These are phyloP conservation scores for Bungarus multicinctus DNA, from an alignment of 2,113 vertebrate genomes.

Conservation along the genomic window DNA sequence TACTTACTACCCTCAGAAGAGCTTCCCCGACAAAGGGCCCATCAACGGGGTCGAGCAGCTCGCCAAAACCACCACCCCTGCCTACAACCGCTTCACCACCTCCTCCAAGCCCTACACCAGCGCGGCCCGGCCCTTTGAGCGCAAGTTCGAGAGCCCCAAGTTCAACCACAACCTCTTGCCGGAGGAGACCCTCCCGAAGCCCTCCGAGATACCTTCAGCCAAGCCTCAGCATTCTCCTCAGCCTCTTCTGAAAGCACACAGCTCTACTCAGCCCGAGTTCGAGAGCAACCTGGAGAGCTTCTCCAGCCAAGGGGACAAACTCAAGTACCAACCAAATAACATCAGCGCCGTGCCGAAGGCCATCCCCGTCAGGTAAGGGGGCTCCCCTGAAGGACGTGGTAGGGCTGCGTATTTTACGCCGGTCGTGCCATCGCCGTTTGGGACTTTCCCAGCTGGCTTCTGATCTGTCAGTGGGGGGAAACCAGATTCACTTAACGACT, in stretches of 20 bases:
- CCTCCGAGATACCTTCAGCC: constrained; percentile 69
- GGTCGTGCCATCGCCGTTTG: neutral
- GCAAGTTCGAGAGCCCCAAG: constrained; percentile 98
- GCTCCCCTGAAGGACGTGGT: accelerated
- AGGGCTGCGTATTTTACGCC: accelerated
- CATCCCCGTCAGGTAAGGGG: constrained; percentile 90
- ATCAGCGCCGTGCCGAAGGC: constrained; percentile 90
- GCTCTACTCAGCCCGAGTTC: constrained; percentile 83
- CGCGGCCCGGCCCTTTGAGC: constrained; percentile 87
- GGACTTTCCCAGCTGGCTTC: neutral
- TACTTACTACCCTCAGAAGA: constrained; percentile 84
- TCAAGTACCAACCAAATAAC: constrained; percentile 94
- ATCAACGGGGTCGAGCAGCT: constrained; percentile 79
- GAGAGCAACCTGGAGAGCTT: constrained; percentile 90
- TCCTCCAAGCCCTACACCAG: constrained; percentile 85
- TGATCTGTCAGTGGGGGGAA: neutral
- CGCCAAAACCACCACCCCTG: constrained; percentile 68
- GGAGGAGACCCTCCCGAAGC: constrained; percentile 82
- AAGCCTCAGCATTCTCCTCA: constrained; percentile 75
- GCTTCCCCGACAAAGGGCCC: constrained; percentile 79
- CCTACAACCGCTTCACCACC: constrained; percentile 83
- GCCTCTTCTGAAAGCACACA: constrained; percentile 74
- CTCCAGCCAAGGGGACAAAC: constrained; percentile 84
- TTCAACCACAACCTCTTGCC: constrained; percentile 98
- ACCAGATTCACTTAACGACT: neutral